phyloP scores from a whole-genome alignment of 2,113 vertebrate species.

The Oenanthe oenanthe region DNA sequence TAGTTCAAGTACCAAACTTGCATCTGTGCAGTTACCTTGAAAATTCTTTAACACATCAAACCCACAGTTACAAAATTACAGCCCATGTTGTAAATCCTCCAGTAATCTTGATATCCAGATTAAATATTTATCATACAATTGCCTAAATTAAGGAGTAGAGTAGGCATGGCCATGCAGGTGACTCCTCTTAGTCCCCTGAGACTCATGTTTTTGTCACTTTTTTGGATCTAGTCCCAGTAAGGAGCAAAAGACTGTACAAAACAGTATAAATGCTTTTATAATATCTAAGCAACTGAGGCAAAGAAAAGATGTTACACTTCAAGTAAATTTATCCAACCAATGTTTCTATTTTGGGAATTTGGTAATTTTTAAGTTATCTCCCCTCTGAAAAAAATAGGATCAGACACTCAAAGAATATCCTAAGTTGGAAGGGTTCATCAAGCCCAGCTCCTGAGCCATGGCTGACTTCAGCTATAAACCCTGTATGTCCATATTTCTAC shows the following conservation, averaged over 20 bases:
- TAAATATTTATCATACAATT: not conserved
- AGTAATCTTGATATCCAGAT: not conserved
- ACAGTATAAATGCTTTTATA: not conserved
- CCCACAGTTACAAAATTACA: not conserved
- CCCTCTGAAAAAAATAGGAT: no score
- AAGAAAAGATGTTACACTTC: not conserved
- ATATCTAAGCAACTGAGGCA: not conserved
- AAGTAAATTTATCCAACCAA: not conserved
- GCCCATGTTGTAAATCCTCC: not conserved
- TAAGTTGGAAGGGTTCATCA: not conserved
- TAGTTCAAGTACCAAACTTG: not conserved
- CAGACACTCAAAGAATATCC: not conserved
- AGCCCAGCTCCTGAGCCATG: not conserved
- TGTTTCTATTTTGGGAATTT: not conserved
- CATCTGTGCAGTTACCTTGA: fast-evolving
- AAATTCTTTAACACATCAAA: not conserved
- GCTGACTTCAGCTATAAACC: not conserved
- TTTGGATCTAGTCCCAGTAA: not conserved
- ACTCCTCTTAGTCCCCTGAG: not conserved
- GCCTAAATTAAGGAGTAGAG: not conserved
- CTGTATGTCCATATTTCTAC: not conserved
- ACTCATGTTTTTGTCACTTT: not conserved
- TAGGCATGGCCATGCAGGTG: not conserved
- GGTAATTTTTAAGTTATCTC: not conserved
- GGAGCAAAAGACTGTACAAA: not conserved